Evolutionary conservation across 2,888 invertebrate species (phyloP).

Genomic region (Gastracanthus pulcherrimus): DNA sequence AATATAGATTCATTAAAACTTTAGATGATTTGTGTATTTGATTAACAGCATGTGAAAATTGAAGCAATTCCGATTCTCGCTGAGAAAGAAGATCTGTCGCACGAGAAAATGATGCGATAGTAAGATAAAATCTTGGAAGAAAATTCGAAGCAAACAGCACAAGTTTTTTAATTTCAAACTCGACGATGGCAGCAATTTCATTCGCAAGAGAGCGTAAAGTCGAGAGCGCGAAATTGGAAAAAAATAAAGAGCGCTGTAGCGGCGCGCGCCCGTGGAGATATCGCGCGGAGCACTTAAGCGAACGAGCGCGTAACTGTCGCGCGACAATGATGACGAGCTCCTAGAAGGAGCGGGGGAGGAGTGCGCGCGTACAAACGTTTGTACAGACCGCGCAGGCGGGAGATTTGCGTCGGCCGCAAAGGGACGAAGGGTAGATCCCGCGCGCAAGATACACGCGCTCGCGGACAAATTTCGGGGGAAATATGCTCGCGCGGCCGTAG

Average conservation of each 20-base stretch:
- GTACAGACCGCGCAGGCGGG: not conserved
- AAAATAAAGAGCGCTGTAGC: slow-evolving; percentile 5
- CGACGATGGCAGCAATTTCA: not conserved
- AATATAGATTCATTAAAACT: too few relatives aligned
- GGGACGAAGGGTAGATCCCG: slow-evolving; percentile 73
- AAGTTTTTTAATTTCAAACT: slow-evolving; percentile 27
- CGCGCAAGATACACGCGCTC: slow-evolving; percentile 69
- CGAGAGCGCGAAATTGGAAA: slow-evolving; percentile 30
- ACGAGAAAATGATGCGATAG: not conserved
- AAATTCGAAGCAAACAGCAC: not conserved
- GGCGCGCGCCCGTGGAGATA: not conserved
- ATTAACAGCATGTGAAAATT: too few relatives aligned
- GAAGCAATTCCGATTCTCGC: too few relatives aligned
- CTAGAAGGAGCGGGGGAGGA: not conserved
- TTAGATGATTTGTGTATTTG: too few relatives aligned
- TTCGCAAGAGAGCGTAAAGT: slow-evolving; percentile 2
- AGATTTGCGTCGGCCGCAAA: not conserved
- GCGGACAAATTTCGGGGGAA: slow-evolving; percentile 75
- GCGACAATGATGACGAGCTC: slow-evolving; percentile 15
- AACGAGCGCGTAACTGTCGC: slow-evolving; percentile 36
- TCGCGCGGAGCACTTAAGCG: slow-evolving; percentile 27
- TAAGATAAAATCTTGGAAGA: not conserved
- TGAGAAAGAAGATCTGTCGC: too few relatives aligned
- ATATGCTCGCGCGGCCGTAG: slow-evolving; percentile 69
- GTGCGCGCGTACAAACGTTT: slow-evolving; percentile 8